These are phyloP conservation scores for Picus viridis DNA, from an alignment of 2,797 vertebrate genomes.

Conservation along the genomic window DNA sequence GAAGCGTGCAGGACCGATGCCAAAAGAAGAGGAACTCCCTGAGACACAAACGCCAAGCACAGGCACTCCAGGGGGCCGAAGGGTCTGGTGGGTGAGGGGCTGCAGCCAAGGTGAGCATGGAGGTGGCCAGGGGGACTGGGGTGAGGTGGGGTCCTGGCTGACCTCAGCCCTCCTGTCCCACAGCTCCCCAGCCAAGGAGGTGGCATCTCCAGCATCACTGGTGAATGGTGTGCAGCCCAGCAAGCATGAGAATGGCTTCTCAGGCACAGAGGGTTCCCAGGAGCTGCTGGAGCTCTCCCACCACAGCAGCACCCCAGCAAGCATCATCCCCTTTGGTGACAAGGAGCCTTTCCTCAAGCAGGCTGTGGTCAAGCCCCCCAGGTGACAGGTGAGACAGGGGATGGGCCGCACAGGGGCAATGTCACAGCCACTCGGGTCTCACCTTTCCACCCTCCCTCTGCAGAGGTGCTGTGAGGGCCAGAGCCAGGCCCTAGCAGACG, in stretches of 20 bases:
- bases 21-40: slow-evolving; percentile 50
- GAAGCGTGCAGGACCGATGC: slow-evolving; percentile 52
- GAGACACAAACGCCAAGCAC: not conserved
- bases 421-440: rapidly evolving
- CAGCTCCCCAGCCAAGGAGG: slow-evolving; percentile 69
- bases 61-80: slow-evolving; percentile 27
- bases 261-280: slow-evolving; percentile 76
- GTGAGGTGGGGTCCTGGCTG: rapidly evolving
- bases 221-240: slow-evolving; percentile 87
- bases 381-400: slow-evolving; percentile 85
- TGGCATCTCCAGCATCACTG: slow-evolving; percentile 50
- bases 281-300: slow-evolving; percentile 72
- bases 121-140: rapidly evolving
- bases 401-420: rapidly evolving
- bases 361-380: slow-evolving; percentile 89
- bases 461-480: slow-evolving; percentile 78
- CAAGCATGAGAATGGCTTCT: slow-evolving; percentile 90
- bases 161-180: not conserved
- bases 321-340: slow-evolving; percentile 88
- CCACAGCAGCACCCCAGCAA: slow-evolving; percentile 80
- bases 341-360: slow-evolving; percentile 93
- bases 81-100: slow-evolving; percentile 45
- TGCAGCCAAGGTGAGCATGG: slow-evolving; percentile 69
- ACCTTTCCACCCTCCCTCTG: rapidly evolving
- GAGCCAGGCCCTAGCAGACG: not conserved